Conservation (phyloP, 2,113 vertebrate species). For the Corydoras maculifer region DNA sequence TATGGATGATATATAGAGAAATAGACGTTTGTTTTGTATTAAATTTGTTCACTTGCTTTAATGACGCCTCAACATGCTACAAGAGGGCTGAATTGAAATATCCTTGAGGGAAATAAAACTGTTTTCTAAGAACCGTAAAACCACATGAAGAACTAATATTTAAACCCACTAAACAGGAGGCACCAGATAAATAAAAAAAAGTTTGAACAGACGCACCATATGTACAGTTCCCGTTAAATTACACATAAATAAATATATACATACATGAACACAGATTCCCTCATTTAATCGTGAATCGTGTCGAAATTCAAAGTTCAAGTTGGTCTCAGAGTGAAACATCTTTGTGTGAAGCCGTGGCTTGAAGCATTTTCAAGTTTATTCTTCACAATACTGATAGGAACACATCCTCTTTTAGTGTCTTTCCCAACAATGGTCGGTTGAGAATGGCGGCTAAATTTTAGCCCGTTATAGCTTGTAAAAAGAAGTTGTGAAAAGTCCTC, state of each 20-base stretch:
- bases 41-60: slow-evolving; percentile 91
- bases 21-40: slow-evolving; percentile 77
- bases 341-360: slow-evolving; percentile 90
- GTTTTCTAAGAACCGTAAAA: slow-evolving; percentile 95
- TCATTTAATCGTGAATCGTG: slow-evolving; percentile 93
- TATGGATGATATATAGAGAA: slow-evolving; percentile 84
- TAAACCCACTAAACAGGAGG: slow-evolving; percentile 99
- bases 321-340: slow-evolving; percentile 79
- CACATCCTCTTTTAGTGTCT: slow-evolving; percentile 79
- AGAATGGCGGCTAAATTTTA: slow-evolving; percentile 81
- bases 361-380: slow-evolving; percentile 84
- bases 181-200: slow-evolving; percentile 99
- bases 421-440: slow-evolving; percentile 85
- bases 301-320: slow-evolving; percentile 93
- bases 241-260: slow-evolving; percentile 99
- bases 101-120: slow-evolving; percentile 76
- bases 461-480: slow-evolving; percentile 80
- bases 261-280: slow-evolving; percentile 99
- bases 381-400: slow-evolving; percentile 99
- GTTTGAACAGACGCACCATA: slow-evolving; percentile 99
- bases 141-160: slow-evolving; percentile 97
- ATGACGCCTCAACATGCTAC: slow-evolving; percentile 96
- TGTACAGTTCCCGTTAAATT: slow-evolving; percentile 99
- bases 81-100: slow-evolving; percentile 93
- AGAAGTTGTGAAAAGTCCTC: slow-evolving; percentile 70